Evolutionary conservation across 2,797 vertebrate species (phyloP).

Genomic region (Malacoraja senta): DNA sequence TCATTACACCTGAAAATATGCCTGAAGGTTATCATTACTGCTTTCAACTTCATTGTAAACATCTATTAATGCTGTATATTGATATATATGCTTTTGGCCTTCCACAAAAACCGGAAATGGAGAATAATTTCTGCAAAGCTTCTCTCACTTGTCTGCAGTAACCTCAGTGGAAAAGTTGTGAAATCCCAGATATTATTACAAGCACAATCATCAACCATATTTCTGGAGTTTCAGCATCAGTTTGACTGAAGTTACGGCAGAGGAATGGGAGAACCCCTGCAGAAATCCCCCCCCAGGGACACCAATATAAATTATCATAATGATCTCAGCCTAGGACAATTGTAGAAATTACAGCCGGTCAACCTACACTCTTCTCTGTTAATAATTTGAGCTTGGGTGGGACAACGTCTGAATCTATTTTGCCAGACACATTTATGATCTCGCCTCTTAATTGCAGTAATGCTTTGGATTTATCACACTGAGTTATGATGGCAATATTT

Average conservation of each 20-base stretch:
- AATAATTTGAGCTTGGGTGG: conserved; percentile 20
- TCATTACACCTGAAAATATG: neutral
- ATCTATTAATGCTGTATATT: neutral
- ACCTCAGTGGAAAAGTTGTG: neutral
- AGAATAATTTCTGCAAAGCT: neutral
- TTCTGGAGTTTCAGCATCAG: neutral
- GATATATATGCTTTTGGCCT: neutral
- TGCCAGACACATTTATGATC: conserved; percentile 13
- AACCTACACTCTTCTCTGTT: conserved; percentile 5
- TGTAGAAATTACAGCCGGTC: neutral
- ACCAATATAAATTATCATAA: conserved; percentile 6
- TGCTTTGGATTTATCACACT: conserved; percentile 24
- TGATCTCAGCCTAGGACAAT: conserved; percentile 6
- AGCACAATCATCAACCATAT: neutral
- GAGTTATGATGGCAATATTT: conserved; percentile 26
- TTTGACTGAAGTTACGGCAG: neutral
- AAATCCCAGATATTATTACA: neutral
- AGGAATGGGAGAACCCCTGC: neutral
- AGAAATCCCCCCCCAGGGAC: neutral
- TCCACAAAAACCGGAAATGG: neutral
- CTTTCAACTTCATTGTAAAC: neutral
- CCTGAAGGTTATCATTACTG: neutral
- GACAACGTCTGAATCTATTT: conserved; percentile 14
- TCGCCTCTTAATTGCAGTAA: conserved; percentile 16
- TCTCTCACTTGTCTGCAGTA: neutral